Base-by-base conservation (phyloP, 2,888 invertebrate species). In the Cryptocheilus praepositus region DNA sequence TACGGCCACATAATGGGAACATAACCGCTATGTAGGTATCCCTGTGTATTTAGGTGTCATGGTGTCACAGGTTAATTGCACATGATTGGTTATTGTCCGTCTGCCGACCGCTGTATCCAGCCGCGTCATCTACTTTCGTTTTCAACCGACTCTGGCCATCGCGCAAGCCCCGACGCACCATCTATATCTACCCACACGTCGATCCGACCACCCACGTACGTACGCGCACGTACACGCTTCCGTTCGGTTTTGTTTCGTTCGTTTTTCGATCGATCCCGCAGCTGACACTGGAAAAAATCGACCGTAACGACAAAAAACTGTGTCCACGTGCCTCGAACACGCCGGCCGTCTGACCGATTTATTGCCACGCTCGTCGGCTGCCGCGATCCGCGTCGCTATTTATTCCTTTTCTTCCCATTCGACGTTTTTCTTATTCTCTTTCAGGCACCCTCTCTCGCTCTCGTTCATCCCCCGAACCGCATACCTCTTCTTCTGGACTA, bases 1-100 rank as follows among this genome's bases (percentile, higher is more conserved):
- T 87, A 86, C 83, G 81, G 85, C 86, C 87, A 84, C 86, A 86
- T 87, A 87, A 87, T 87, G 84, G 86, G 85, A 83, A 87, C 86
- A 87, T 87, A 87, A 87, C 86, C 83, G 79, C 82, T 80, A 77
- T 74, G 74, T 77, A 78, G 78, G 68, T 77, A 74, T 76, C 71
- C 67, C 78, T 67, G 74, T 83, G 83, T 85, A 86, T 87, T 86
- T 86, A 83, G 85, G 83, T 86, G 83, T 85, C 86, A 87, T 78
- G 81, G 84, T 86, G 87, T 86, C 86, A 85, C 81, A 81, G 83
- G 86, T 86, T 87, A 87, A 87, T 87, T 87, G 86, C 82, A 84
- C 86, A 83, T 86, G 84, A 87, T 87, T 87, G 87, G 84, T 86
- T 85, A 86, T 85, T 86, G 86, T 86, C 83, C 79, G 79, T 81